Percentiles rank a stretch among this genome's conserved stretches.
These are phyloP conservation scores for Oreotrochilus melanogaster DNA, from an alignment of 2,113 vertebrate genomes.

Conservation along the genomic window DNA sequence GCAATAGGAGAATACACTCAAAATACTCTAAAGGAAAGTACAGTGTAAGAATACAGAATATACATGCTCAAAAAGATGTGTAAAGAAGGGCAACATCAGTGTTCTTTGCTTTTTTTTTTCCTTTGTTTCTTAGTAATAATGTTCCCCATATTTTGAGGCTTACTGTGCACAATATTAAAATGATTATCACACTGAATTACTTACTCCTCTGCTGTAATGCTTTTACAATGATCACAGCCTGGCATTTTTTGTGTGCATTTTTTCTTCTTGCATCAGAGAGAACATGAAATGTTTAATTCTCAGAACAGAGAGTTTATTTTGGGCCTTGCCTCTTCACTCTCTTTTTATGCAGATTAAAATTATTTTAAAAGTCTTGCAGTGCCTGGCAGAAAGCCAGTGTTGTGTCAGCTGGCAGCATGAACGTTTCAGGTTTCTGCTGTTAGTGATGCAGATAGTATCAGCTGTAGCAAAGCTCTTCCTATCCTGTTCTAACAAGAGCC, in stretches of 20 bases:
- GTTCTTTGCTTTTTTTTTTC: neutral
- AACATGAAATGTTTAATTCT: neutral
- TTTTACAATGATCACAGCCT: neutral
- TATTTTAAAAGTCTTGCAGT: neutral
- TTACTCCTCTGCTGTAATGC: neutral
- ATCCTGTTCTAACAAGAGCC: neutral
- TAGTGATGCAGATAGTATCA: neutral
- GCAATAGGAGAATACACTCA: neutral
- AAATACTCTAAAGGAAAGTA: neutral
- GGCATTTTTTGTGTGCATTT: neutral
- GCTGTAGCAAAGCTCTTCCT: constrained; percentile 6
- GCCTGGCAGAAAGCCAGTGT: neutral
- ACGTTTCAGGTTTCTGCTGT: neutral
- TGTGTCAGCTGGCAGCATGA: neutral
- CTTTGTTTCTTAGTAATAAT: neutral
- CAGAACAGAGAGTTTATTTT: neutral
- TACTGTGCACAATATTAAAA: neutral
- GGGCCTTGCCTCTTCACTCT: neutral
- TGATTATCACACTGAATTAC: neutral
- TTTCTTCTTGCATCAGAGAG: neutral
- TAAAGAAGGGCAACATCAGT: neutral
- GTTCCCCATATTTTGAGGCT: neutral
- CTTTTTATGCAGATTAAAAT: neutral
- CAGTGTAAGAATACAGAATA: neutral
- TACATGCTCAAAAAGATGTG: neutral